Evolutionary conservation across 2,113 vertebrate genomes (phyloP).

Genomic region (Eublepharis macularius): DNA sequence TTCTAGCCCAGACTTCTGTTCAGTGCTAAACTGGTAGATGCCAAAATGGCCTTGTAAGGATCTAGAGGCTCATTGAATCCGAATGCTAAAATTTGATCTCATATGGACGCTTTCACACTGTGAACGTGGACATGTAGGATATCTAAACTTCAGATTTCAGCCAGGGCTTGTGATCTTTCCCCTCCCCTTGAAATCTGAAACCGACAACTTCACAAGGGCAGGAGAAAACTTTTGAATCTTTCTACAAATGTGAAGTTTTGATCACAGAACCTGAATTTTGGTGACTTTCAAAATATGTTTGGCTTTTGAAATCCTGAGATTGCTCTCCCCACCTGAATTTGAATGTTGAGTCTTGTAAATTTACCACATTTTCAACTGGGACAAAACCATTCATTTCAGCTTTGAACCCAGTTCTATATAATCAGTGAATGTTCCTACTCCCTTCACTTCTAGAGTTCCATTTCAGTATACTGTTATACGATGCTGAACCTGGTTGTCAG

Average conservation of each 20-base stretch:
- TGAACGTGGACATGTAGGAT: neutral
- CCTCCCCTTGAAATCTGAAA: neutral
- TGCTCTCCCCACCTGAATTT: neutral
- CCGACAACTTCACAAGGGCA: neutral
- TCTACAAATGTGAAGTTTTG: neutral
- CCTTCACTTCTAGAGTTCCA: neutral
- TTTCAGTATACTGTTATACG: neutral
- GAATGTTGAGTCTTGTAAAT: neutral
- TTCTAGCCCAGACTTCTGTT: neutral
- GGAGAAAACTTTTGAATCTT: neutral
- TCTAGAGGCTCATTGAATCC: neutral
- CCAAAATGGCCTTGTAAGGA: neutral
- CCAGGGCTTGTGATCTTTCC: no score
- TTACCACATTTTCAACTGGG: neutral
- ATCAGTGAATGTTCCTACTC: neutral
- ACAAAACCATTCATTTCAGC: neutral
- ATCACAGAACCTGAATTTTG: neutral
- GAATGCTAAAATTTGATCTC: neutral
- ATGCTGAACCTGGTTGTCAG: neutral
- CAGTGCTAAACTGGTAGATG: rapidly evolving
- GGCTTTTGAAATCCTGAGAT: neutral
- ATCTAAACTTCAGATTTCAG: neutral
- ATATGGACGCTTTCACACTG: neutral
- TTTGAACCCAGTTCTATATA: neutral
- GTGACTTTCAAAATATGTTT: neutral